Evolutionary conservation across 2,888 invertebrate species (phyloP), one percentile per base, ranked within the genome.

Genomic region (Alloplasta piceator): DNA sequence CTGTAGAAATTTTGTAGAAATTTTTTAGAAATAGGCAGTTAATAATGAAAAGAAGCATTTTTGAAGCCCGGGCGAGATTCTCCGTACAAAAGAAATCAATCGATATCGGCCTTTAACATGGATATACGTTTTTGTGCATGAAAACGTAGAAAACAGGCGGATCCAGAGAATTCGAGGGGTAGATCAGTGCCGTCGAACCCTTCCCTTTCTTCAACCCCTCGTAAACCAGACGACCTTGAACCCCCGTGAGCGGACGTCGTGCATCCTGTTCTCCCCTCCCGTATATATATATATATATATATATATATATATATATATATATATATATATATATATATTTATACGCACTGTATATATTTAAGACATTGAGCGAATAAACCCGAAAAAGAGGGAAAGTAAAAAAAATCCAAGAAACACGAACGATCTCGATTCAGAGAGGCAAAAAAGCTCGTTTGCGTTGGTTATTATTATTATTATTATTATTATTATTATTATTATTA

Each of bases 221-320:
- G 74, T 77, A 72, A 82, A 84, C 78, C 61, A 63, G 77, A 77
- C 67, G 83, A 78, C 84, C 84, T 84, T 84, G 84, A 84, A 84
- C 80, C 80, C 82, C 71, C 55, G 55, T 73, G 77, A 75, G 71
- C 75, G 70, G 76, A 75, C 73, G 60, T 73, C 64, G 58, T 68
- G 72, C 70, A 72, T 71, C 74, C 70, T 56, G 56, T 46, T 26
- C 60, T 50, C 55, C 76, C 70, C 68, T 74, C 73, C 26, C 41
- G 12, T 56, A 14, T 43, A 71, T 52, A 26, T 4, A 39, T 38
- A 14, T 9, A 39, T 38, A 48, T 43, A 50, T 41, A 46, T 48
- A 67, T 55, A n/a, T 50, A 52, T 39, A 55, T 1, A 63, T 43
- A 46, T 43, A 61, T 16, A 67, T 38, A 61, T 36, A 52, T 12